Base-by-base conservation (phyloP, 2,113 vertebrate species). In the Poeciliopsis retropinna region DNA sequence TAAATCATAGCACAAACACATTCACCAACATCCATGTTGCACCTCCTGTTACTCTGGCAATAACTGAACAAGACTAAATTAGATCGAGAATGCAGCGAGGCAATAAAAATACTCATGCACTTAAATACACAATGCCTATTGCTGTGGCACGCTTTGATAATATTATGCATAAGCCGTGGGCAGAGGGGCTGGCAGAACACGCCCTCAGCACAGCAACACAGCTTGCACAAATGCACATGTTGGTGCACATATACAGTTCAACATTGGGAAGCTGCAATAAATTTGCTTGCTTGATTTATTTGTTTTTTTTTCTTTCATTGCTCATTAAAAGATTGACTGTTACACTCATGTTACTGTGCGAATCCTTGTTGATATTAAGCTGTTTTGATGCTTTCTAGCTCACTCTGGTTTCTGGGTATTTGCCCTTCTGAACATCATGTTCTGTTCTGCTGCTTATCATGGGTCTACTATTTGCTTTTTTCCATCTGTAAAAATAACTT, bases 21-120 rank as follows among this genome's bases (percentile, higher is more conserved):
- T 74, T 70, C 88, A 89, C 94, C 93, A 93, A 90, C 83, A 85
- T 69, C 93, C 92, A 94, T 83, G 66, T 28, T 94, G 65, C 72
- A 74, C 68, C 78, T 86, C 71, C 93, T 92, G 89, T 94, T 94
- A 93, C 95, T 96, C 94, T 95, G 93, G 93, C 91, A 90, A 63
- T 89, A 93, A 93, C 88, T 87, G 85, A 91, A 89, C 89, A 84
- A 88, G 92, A 95, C 84, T 92, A 85, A 95, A 92, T 92, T 95
- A 96, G 86, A 95, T 88, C 86, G 32, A 80, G 80, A 85, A 85
- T 91, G 92, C 44, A 47, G 93, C 91, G 93, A 64, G 70, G 76
- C 47, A 73, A 64, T 75, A 76, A 77, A 89, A 84, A 83, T 60
- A 64, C 62, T 75, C 67, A 19, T 73, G 84, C 71, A 65, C 78